Evolutionary conservation across 2,888 invertebrate species (phyloP).

Genomic region (Strigamia transsilvanica): DNA sequence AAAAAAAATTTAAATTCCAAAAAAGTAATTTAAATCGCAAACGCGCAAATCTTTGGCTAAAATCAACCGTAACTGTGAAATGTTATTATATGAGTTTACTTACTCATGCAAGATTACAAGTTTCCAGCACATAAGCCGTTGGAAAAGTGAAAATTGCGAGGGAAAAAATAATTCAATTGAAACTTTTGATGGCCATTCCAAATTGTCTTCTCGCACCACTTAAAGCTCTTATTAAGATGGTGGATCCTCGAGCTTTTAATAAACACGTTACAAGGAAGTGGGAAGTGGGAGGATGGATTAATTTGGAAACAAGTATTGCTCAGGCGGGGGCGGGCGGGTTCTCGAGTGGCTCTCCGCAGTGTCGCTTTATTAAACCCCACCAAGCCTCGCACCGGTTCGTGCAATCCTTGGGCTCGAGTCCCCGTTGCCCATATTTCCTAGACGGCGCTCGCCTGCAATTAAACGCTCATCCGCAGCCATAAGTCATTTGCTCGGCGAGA

Average conservation of each 20-base stretch:
- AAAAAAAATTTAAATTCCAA: no score
- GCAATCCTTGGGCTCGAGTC: constrained; percentile 33
- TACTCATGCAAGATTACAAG: no score
- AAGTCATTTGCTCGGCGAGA: constrained; percentile 38
- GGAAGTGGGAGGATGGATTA: constrained; percentile 43
- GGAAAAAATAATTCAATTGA: not conserved
- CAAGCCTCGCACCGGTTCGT: constrained; percentile 41
- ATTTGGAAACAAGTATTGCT: constrained; percentile 50
- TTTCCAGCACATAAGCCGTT: no score
- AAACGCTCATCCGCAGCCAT: constrained; percentile 38
- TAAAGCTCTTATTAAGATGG: constrained; percentile 23
- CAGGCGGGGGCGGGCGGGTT: constrained; percentile 28
- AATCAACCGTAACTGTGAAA: no score
- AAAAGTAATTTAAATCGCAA: no score
- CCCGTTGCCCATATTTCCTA: constrained; percentile 40
- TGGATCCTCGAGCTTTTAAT: constrained; percentile 46
- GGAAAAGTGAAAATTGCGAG: not conserved
- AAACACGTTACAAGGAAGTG: constrained; percentile 44
- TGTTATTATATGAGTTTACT: no score
- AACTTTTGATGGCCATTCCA: not conserved
- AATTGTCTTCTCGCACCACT: constrained; percentile 19
- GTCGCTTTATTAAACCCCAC: constrained; percentile 43
- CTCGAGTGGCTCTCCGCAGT: constrained; percentile 51
- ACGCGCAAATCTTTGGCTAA: no score
- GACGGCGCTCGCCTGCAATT: constrained; percentile 27